phyloP scores from a whole-genome alignment of 2,888 invertebrate genomes.

The Ectemnius continuus region DNA sequence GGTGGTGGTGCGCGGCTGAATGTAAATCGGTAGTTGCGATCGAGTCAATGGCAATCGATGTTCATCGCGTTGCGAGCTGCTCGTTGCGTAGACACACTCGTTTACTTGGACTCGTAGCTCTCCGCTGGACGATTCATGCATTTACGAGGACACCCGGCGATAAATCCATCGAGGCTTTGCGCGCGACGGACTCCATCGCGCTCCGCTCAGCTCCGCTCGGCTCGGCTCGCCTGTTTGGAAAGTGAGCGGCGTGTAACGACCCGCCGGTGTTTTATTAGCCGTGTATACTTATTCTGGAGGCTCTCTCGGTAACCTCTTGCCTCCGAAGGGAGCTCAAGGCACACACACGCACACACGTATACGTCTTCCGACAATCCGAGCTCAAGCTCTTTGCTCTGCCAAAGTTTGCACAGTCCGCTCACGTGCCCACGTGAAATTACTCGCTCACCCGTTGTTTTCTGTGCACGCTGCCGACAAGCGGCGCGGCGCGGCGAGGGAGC shows the following conservation, averaged over 20 bases:
- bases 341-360: conserved; percentile 13
- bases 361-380: conserved; percentile 34
- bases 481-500: conserved; percentile 42
- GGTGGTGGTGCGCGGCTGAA: too few species aligned
- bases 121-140: neutral
- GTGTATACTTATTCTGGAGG: conserved; percentile 58
- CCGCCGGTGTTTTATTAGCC: conserved; percentile 55
- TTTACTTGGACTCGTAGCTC: too few species aligned
- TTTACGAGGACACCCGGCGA: conserved; percentile 43
- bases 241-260: conserved; percentile 54
- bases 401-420: conserved; percentile 71
- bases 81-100: too few species aligned
- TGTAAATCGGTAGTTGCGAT: too few species aligned
- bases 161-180: conserved; percentile 32
- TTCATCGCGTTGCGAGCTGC: too few species aligned
- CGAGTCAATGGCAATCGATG: too few species aligned
- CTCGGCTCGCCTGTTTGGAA: conserved; percentile 46
- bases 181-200: neutral
- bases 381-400: conserved; percentile 43
- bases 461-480: conserved; percentile 41
- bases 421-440: conserved; percentile 73
- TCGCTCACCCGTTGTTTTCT: conserved; percentile 52
- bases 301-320: conserved; percentile 56
- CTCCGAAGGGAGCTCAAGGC: conserved; percentile 53
- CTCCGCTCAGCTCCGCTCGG: neutral